A percentile compares a stretch with the other conserved stretches of the same genome.
Evolutionary conservation across 2,888 invertebrate species (phyloP).

Genomic region (Nephrotoma flavescens): DNA sequence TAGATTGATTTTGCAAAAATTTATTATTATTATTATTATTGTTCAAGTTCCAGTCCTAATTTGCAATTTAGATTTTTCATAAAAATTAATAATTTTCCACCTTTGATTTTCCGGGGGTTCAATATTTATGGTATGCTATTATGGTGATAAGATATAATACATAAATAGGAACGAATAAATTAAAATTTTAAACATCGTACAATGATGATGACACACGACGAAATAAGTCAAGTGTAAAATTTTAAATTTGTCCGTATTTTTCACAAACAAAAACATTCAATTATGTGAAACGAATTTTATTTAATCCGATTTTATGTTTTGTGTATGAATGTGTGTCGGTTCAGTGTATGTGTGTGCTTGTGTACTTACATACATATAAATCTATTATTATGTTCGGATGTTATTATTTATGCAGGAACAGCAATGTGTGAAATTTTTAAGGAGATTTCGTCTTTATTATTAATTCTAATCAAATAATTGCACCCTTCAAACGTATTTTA

Average conservation of each 20-base stretch:
- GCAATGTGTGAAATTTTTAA: neutral
- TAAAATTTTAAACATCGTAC: neutral
- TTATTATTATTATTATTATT: neutral
- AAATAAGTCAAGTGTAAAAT: conserved; percentile 33
- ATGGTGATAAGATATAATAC: neutral
- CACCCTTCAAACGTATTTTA: neutral
- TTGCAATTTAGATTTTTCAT: neutral
- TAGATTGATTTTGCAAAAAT: neutral
- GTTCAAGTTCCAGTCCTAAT: neutral
- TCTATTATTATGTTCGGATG: neutral
- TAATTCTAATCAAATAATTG: neutral
- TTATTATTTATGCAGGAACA: neutral
- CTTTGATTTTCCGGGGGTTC: neutral
- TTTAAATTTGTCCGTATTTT: conserved; percentile 33
- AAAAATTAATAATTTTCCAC: neutral
- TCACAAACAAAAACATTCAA: conserved; percentile 26
- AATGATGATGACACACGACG: conserved; percentile 1
- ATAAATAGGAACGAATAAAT: neutral
- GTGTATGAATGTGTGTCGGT: neutral
- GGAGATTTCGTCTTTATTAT: neutral
- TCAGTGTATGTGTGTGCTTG: neutral
- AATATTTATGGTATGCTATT: neutral
- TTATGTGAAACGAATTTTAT: conserved; percentile 7
- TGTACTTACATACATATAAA: neutral
- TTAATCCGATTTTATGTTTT: conserved; percentile 5